Evolutionary conservation across 2,888 invertebrate species (phyloP), one percentile per base, ranked within the genome.

Genomic region (Teleiodes luculella): DNA sequence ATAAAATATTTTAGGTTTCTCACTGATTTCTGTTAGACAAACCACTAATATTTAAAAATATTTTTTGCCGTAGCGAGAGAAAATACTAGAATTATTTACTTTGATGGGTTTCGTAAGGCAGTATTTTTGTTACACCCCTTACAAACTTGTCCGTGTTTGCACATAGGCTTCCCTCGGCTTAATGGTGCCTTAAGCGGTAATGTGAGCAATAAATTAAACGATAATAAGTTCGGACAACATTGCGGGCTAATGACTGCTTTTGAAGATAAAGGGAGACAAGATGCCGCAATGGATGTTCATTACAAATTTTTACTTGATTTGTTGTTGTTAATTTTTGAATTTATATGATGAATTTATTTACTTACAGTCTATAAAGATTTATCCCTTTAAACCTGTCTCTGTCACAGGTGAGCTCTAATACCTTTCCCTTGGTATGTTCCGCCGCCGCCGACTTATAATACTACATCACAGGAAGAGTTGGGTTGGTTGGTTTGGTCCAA

Each of bases 191-290:
- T 80, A 80, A 86, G 79, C 84, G 85, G 80, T 85, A 86, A 87
- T 86, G 83, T 86, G 80, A 83, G 81, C 74, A 78, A 86, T 89
- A 87, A 88, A 88, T 88, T 86, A 83, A 78, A 77, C 84, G 85
- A 83, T 89, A 87, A 89, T 87, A 88, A 86, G 85, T 86, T 83
- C 76, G 81, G 87, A 86, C 86, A 86, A 76, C 83, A 76, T 68
- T 70, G 78, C 75, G 74, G 78, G 78, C 81, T 78, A 78, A 80
- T 75, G 78, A 76, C 72, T 69, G 58, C 36, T 37, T 36, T 11
- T 7, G 14, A 14, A 13, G 56, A 45, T 56, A 52, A 52, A 45
- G 48, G 39, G 31, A 41, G 41, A 51, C 16, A 6, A 31, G 31
- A 41, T 30, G n/a, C n/a, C 18, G 41, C 51, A 51, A 31, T 51